A percentile compares a stretch with the other conserved stretches of the same genome.
These are phyloP conservation scores for Dolichopus griseipennis DNA, from an alignment of 2,888 invertebrate genomes.

Conservation along the genomic window DNA sequence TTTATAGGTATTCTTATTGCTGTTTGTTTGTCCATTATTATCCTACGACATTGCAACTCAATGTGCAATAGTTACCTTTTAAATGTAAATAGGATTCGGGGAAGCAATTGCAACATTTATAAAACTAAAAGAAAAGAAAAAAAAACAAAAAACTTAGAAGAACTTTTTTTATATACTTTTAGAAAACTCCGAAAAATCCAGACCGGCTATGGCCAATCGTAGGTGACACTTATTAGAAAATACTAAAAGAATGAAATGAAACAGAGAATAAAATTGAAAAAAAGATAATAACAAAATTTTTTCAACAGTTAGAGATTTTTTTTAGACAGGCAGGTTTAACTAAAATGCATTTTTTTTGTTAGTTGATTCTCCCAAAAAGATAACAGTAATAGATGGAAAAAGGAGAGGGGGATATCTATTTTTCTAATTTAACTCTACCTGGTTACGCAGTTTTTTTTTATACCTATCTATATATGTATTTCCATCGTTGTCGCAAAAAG, in stretches of 20 bases:
- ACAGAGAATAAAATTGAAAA: not conserved
- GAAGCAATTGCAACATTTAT: not conserved
- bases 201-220: not conserved
- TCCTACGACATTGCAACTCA: not conserved
- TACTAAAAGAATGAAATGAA: not conserved
- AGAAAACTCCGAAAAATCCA: not conserved
- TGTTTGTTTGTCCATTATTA: not conserved
- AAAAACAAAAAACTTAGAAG: not conserved
- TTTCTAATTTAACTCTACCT: not conserved
- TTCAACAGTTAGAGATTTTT: not conserved
- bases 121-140: not conserved
- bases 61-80: not conserved
- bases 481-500: too few relatives aligned
- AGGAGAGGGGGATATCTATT: not conserved
- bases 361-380: too few relatives aligned
- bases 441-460: not conserved
- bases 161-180: not conserved
- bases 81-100: not conserved
- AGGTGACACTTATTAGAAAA: slow-evolving; percentile 5
- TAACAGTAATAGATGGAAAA: not conserved
- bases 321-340: too few relatives aligned
- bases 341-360: too few relatives aligned
- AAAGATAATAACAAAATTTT: not conserved
- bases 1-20: too few relatives aligned
- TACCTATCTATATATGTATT: too few relatives aligned